phyloP scores from a whole-genome alignment of 1,140 invertebrate species.

The Anastrepha ludens region DNA sequence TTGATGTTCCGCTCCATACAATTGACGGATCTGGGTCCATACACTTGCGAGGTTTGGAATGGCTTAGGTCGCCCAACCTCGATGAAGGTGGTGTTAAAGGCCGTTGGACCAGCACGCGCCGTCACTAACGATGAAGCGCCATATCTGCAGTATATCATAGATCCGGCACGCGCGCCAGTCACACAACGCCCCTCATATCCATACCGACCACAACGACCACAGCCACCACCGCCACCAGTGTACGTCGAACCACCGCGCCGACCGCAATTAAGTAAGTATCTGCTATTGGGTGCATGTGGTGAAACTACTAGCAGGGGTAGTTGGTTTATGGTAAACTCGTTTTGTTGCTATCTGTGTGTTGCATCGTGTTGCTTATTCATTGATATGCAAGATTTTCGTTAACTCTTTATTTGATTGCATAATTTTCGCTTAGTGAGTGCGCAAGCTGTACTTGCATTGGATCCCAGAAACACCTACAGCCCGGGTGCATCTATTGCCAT shows the following conservation, averaged over 20 bases:
- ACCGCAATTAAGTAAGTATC: conserved; percentile 55
- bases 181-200: conserved; percentile 72
- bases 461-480: conserved; percentile 76
- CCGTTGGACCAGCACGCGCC: conserved; percentile 78
- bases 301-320: not conserved
- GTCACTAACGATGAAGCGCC: conserved; percentile 75
- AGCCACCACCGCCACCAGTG: conserved; percentile 63
- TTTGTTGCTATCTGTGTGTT: not conserved
- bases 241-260: conserved; percentile 30
- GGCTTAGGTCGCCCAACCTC: conserved; percentile 84
- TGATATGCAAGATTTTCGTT: not conserved
- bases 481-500: conserved; percentile 82
- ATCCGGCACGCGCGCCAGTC: conserved; percentile 73
- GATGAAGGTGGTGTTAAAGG: conserved; percentile 83
- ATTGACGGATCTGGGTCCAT: conserved; percentile 84
- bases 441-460: conserved; percentile 77
- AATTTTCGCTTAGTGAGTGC: conserved; percentile 77
- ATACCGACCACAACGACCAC: conserved; percentile 72
- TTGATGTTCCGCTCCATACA: conserved; percentile 84
- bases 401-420: conserved; percentile 55
- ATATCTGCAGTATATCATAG: conserved; percentile 77
- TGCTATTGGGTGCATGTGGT: not conserved
- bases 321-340: not conserved
- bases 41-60: conserved; percentile 92
- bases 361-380: not conserved